phyloP scores from a whole-genome alignment of 2,797 vertebrate species.

The Bovichtus diacanthus region DNA sequence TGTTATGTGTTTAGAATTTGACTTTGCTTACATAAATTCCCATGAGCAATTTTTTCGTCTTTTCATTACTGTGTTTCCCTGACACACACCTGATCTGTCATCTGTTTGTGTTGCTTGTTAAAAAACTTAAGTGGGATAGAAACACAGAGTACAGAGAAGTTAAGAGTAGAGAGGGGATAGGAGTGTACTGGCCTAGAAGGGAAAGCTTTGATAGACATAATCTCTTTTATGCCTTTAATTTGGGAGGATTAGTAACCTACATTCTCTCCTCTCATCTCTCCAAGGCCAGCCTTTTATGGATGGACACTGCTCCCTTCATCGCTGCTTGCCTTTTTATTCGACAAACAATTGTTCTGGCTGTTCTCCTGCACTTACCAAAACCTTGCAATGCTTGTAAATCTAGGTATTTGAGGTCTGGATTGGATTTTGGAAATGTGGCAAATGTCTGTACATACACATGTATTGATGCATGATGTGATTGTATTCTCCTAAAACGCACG shows the following conservation, averaged over 20 bases:
- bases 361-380: background rate
- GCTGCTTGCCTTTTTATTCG: slow-evolving; percentile 13
- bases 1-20: slow-evolving; percentile 32
- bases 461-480: background rate
- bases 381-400: background rate
- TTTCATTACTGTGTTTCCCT: slow-evolving; percentile 25
- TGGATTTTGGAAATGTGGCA: background rate
- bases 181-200: slow-evolving; percentile 48
- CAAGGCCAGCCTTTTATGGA: slow-evolving; percentile 63
- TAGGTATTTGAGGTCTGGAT: background rate
- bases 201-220: slow-evolving; percentile 60
- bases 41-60: slow-evolving; percentile 16
- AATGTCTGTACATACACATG: background rate
- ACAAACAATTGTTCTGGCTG: background rate
- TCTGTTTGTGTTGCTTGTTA: slow-evolving; percentile 24
- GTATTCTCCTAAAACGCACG: background rate
- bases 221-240: slow-evolving; percentile 75
- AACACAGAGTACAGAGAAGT: slow-evolving; percentile 11
- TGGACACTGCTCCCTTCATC: slow-evolving; percentile 35
- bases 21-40: slow-evolving; percentile 34
- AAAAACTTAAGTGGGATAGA: slow-evolving; percentile 38
- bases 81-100: slow-evolving; percentile 17
- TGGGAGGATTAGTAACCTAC: slow-evolving; percentile 72
- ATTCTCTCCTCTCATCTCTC: slow-evolving; percentile 59
- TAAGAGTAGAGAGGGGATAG: slow-evolving; percentile 17